These are phyloP conservation scores for Hyposmocoma kahamanoa DNA, from an alignment of 1,140 invertebrate genomes.

Conservation along the genomic window DNA sequence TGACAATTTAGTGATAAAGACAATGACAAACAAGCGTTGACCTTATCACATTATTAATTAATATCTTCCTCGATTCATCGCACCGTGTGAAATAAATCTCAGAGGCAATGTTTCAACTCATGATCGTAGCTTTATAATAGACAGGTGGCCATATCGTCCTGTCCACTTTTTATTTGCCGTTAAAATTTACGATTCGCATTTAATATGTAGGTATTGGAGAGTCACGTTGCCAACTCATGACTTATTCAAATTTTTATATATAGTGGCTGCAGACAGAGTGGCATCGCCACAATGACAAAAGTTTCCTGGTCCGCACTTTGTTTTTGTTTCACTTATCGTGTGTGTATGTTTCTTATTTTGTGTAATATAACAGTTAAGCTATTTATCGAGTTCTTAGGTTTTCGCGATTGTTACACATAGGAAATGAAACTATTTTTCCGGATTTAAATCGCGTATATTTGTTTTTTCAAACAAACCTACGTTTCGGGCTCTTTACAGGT, in stretches of 20 bases:
- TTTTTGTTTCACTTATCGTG: neutral
- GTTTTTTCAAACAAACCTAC: too few relatives aligned
- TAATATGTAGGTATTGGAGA: constrained; percentile 36
- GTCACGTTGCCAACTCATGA: constrained; percentile 39
- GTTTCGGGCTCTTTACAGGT: too few relatives aligned
- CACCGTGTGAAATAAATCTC: constrained; percentile 39
- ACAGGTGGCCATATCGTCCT: constrained; percentile 36
- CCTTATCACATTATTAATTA: constrained; percentile 42
- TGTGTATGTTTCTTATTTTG: too few relatives aligned
- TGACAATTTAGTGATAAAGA: too few relatives aligned
- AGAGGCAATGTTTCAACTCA: constrained; percentile 29
- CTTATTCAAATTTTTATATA: constrained; percentile 46
- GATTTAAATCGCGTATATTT: too few relatives aligned
- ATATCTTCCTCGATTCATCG: constrained; percentile 45
- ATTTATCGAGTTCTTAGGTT: too few relatives aligned
- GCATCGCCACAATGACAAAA: constrained; percentile 30
- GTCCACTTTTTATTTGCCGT: constrained; percentile 37
- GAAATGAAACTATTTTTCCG: too few relatives aligned
- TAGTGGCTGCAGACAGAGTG: constrained; percentile 51
- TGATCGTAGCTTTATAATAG: constrained; percentile 25
- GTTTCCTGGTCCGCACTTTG: too few relatives aligned
- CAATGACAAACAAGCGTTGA: constrained; percentile 51
- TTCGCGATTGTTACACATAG: too few relatives aligned
- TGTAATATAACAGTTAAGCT: too few relatives aligned
- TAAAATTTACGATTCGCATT: constrained; percentile 45